Evolutionary conservation across 1,140 invertebrate species (phyloP).

Genomic region (Lamellibrachia luymesi): DNA sequence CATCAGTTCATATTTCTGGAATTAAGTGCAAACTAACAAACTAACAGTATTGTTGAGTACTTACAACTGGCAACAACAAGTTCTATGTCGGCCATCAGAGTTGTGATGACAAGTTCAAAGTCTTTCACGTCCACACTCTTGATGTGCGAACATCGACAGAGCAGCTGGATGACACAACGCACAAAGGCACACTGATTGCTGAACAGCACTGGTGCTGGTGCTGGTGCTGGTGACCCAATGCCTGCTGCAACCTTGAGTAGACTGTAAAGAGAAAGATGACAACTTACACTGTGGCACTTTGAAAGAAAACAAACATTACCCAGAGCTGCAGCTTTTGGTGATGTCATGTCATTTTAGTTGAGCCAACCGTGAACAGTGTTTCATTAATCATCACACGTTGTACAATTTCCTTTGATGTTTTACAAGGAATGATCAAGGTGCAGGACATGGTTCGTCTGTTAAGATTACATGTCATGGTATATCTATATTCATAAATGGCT

Average conservation of each 20-base stretch:
- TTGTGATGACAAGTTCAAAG: conserved; percentile 61
- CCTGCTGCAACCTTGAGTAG: conserved; percentile 66
- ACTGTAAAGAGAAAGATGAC: conserved; percentile 50
- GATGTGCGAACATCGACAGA: conserved; percentile 63
- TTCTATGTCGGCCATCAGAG: conserved; percentile 66
- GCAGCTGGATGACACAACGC: conserved; percentile 63
- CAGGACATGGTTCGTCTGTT: too few relatives aligned
- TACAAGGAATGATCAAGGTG: too few relatives aligned
- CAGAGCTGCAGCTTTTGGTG: too few relatives aligned
- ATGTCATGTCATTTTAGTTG: too few relatives aligned
- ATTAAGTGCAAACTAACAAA: neutral
- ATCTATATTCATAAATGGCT: too few relatives aligned
- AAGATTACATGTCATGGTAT: too few relatives aligned
- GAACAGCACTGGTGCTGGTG: conserved; percentile 41
- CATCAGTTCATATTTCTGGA: neutral
- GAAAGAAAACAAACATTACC: too few relatives aligned
- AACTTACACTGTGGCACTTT: conserved; percentile 16
- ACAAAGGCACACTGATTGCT: conserved; percentile 63
- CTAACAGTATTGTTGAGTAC: neutral
- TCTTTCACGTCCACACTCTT: conserved; percentile 58
- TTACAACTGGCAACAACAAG: conserved; percentile 52
- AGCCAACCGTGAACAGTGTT: too few relatives aligned
- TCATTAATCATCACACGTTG: too few relatives aligned
- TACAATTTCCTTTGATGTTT: too few relatives aligned
- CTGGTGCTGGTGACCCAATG: conserved; percentile 52